Evolutionary conservation across 2,113 vertebrate species (phyloP).

Genomic region (Sturnus vulgaris): DNA sequence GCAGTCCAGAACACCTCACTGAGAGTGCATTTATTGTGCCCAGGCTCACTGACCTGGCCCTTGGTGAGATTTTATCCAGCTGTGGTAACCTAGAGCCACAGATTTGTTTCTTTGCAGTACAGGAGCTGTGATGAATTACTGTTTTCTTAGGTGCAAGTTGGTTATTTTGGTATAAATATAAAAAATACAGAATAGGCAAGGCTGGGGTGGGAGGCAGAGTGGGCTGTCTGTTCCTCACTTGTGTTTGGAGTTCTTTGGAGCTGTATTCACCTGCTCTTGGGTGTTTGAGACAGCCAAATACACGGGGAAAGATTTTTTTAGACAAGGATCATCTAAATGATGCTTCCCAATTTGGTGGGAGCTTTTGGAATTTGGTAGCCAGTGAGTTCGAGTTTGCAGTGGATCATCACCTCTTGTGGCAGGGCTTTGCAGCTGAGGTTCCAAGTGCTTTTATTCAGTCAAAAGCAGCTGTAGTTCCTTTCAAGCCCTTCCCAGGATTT

Average conservation of each 20-base stretch:
- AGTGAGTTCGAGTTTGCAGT: neutral
- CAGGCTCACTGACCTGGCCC: neutral
- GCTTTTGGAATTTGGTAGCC: neutral
- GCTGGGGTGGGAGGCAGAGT: neutral
- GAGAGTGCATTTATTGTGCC: neutral
- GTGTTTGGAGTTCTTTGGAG: neutral
- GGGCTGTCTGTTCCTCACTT: neutral
- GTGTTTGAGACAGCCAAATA: neutral
- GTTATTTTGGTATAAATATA: neutral
- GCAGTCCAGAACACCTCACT: neutral
- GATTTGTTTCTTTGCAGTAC: neutral
- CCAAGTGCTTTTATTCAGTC: neutral
- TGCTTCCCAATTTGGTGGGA: neutral
- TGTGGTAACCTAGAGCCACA: neutral
- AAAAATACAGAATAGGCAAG: neutral
- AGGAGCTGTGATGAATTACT: neutral
- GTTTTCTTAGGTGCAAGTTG: neutral
- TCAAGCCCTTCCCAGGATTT: neutral
- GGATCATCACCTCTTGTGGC: neutral
- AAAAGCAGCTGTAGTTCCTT: neutral
- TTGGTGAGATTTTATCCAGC: neutral
- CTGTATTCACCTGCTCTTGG: neutral
- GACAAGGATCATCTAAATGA: neutral
- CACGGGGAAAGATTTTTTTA: rapidly evolving
- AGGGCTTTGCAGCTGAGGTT: neutral